Conservation (phyloP, 2,888 invertebrate genomes). For the Sarcophaga variegata region DNA sequence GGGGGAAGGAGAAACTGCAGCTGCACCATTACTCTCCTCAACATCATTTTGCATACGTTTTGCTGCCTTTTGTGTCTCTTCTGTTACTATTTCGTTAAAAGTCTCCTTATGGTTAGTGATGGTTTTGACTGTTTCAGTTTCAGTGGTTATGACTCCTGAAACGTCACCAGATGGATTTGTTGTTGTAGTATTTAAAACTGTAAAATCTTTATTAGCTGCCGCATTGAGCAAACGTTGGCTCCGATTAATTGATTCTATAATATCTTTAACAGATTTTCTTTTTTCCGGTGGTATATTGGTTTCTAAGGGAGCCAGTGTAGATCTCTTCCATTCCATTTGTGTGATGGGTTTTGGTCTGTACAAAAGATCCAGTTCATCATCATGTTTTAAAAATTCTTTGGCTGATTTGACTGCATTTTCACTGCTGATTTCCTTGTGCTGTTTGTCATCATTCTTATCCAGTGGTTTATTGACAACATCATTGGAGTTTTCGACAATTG, state of each 20-base stretch:
- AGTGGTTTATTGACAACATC: neutral
- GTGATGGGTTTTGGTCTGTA: conserved; percentile 63
- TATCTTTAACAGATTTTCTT: conserved; percentile 78
- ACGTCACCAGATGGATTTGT: neutral
- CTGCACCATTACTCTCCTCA: conserved; percentile 51
- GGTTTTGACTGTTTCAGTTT: conserved; percentile 25
- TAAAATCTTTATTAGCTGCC: conserved; percentile 76
- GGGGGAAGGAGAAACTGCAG: neutral
- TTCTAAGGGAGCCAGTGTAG: conserved; percentile 72
- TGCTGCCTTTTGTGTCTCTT: conserved; percentile 71
- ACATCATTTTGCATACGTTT: conserved; percentile 67
- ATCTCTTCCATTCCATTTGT: conserved; percentile 72
- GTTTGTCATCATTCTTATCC: conserved; percentile 1
- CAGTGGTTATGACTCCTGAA: conserved; percentile 38
- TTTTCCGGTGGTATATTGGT: conserved; percentile 73
- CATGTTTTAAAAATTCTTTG: conserved; percentile 22
- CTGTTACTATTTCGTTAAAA: conserved; percentile 66
- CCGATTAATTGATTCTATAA: conserved; percentile 81
- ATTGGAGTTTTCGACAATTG: conserved; percentile 39
- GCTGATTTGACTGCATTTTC: neutral
- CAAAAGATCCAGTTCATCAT: conserved; percentile 62
- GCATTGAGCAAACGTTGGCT: conserved; percentile 79
- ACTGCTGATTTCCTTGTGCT: neutral
- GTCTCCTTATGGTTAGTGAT: neutral
- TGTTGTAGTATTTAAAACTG: conserved; percentile 40